phyloP scores from a whole-genome alignment of 2,797 vertebrate genomes.

The Ctenosaura bakeri region DNA sequence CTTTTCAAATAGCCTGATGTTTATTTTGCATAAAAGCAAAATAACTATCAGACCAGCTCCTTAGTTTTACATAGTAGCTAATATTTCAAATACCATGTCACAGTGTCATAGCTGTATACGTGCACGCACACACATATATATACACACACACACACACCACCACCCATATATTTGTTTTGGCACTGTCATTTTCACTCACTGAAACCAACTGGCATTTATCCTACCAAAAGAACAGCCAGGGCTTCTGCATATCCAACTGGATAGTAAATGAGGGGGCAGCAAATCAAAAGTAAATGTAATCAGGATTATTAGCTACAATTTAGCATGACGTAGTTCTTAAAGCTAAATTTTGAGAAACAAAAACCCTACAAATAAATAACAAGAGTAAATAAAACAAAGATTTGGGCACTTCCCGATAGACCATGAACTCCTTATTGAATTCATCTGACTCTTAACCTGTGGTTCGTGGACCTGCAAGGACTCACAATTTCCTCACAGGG shows the following conservation, averaged over 20 bases:
- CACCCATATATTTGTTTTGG: neutral
- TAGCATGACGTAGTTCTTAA: constrained; percentile 27
- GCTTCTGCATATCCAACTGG: constrained; percentile 60
- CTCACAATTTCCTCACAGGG: too few species aligned
- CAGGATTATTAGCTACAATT: constrained; percentile 59
- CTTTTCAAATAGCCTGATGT: neutral
- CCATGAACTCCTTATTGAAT: constrained; percentile 20
- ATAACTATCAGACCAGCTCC: neutral
- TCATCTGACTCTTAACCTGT: neutral
- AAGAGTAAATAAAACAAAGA: neutral
- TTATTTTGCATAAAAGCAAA: neutral
- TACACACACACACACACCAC: too few species aligned
- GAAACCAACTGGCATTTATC: constrained; percentile 44
- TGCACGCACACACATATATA: too few species aligned
- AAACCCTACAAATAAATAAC: constrained; percentile 29
- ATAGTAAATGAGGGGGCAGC: constrained; percentile 56
- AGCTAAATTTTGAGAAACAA: constrained; percentile 19
- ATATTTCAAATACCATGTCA: neutral
- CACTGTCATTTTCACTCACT: constrained; percentile 32
- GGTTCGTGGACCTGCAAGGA: too few species aligned
- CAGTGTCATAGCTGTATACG: too few species aligned
- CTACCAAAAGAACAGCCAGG: constrained; percentile 47
- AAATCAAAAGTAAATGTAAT: constrained; percentile 67
- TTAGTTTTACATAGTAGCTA: neutral
- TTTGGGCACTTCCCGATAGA: constrained; percentile 26